phyloP scores from a whole-genome alignment of 2,888 invertebrate species.

The Eretmocerus hayati region DNA sequence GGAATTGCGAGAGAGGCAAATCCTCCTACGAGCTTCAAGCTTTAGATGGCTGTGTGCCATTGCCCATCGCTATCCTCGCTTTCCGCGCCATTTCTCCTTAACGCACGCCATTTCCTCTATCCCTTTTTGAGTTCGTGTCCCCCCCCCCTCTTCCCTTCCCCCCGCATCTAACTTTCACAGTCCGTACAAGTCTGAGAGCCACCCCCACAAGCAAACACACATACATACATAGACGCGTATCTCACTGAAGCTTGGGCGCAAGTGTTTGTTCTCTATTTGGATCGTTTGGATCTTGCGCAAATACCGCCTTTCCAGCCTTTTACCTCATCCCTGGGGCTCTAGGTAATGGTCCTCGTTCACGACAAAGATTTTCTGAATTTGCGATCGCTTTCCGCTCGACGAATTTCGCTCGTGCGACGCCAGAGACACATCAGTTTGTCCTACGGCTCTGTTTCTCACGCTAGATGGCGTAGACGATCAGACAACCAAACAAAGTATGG shows the following conservation, averaged over 20 bases:
- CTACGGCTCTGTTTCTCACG: no score
- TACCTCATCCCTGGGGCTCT: constrained; percentile 22
- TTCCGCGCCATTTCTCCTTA: constrained; percentile 48
- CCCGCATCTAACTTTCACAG: constrained; percentile 6
- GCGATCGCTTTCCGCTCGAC: constrained; percentile 30
- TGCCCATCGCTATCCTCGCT: constrained; percentile 45
- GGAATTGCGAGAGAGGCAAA: constrained; percentile 15
- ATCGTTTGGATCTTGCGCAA: constrained; percentile 45
- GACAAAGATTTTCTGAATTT: constrained; percentile 37
- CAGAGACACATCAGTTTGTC: no score
- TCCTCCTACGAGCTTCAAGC: constrained; percentile 37
- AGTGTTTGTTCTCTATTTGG: constrained; percentile 44
- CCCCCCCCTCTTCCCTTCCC: constrained; percentile 14
- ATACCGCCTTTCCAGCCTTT: constrained; percentile 38
- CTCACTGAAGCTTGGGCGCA: background rate
- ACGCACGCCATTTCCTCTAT: constrained; percentile 47
- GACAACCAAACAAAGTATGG: no score
- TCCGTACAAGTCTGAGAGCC: background rate
- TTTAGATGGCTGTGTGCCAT: constrained; percentile 28
- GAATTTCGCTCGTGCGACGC: constrained; percentile 24
- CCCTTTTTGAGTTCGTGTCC: constrained; percentile 32
- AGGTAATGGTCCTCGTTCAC: constrained; percentile 24
- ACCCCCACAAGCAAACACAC: background rate
- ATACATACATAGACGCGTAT: background rate
- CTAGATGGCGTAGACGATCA: no score